phyloP scores from a whole-genome alignment of 2,888 invertebrate genomes.

The Pachliopta kotzebuea region DNA sequence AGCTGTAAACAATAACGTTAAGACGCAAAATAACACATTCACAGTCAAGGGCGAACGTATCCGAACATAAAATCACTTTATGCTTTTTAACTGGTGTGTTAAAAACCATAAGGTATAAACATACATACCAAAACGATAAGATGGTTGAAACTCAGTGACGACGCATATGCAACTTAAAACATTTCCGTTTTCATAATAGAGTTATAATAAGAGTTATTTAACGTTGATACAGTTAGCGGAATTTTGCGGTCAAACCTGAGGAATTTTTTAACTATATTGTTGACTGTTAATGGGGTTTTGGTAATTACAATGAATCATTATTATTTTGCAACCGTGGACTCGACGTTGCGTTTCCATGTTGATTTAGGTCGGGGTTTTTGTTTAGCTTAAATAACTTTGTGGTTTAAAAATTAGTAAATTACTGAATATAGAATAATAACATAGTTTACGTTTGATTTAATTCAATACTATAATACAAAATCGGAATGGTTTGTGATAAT shows the following conservation, averaged over 20 bases:
- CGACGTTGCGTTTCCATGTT: background rate
- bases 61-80: constrained; percentile 5
- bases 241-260: background rate
- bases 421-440: too few relatives aligned
- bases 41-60: background rate
- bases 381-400: background rate
- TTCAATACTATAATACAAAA: too few relatives aligned
- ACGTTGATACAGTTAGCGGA: constrained; percentile 18
- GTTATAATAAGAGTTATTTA: constrained; percentile 21
- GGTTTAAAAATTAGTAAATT: too few relatives aligned
- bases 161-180: constrained; percentile 11
- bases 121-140: background rate
- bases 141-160: constrained; percentile 2
- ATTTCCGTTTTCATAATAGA: constrained; percentile 18
- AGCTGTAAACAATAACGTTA: constrained; percentile 2
- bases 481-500: too few relatives aligned
- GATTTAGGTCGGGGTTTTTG: background rate
- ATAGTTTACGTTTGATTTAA: too few relatives aligned
- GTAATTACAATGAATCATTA: background rate
- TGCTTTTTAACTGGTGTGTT: background rate
- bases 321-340: background rate
- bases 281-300: background rate
- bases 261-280: constrained; percentile 3
- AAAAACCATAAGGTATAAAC: background rate
- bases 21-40: background rate